Evolutionary conservation across 2,797 vertebrate species (phyloP).

Genomic region (Macropodus opercularis): DNA sequence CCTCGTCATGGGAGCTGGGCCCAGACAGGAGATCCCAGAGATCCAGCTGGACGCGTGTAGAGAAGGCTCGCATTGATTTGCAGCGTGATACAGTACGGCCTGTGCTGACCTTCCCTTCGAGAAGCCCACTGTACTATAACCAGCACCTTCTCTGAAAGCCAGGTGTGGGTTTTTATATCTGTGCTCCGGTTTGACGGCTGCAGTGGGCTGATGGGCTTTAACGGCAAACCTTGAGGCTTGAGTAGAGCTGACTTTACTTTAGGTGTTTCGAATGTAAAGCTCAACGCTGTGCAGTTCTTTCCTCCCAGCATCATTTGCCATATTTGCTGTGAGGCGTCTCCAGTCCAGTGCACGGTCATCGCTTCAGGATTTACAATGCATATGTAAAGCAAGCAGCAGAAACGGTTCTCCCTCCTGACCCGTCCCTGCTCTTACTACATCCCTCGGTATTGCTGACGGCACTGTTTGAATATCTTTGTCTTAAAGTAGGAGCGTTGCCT

Average conservation of each 20-base stretch:
- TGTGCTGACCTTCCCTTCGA: slow-evolving; percentile 35
- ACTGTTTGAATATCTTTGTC: neutral
- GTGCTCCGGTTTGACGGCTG: slow-evolving; percentile 9
- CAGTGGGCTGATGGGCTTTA: slow-evolving; percentile 7
- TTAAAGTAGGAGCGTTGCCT: neutral
- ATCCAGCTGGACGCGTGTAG: slow-evolving; percentile 49
- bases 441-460: neutral
- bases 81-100: slow-evolving; percentile 13
- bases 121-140: slow-evolving; percentile 17
- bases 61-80: slow-evolving; percentile 47
- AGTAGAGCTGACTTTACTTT: slow-evolving; percentile 25
- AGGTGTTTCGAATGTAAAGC: slow-evolving; percentile 18
- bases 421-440: slow-evolving; percentile 18
- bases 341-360: slow-evolving; percentile 40
- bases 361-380: slow-evolving; percentile 40
- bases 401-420: slow-evolving; percentile 12
- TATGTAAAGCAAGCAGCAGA: slow-evolving; percentile 10
- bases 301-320: slow-evolving; percentile 36
- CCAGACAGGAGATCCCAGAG: slow-evolving; percentile 25
- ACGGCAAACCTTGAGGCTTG: slow-evolving; percentile 22
- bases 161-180: neutral
- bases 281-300: slow-evolving; percentile 6
- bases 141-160: slow-evolving; percentile 12
- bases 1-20: slow-evolving; percentile 41
- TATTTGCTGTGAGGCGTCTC: slow-evolving; percentile 31